These are phyloP conservation scores for Ladona fulva DNA, from an alignment of 1,140 invertebrate species.

Conservation along the genomic window DNA sequence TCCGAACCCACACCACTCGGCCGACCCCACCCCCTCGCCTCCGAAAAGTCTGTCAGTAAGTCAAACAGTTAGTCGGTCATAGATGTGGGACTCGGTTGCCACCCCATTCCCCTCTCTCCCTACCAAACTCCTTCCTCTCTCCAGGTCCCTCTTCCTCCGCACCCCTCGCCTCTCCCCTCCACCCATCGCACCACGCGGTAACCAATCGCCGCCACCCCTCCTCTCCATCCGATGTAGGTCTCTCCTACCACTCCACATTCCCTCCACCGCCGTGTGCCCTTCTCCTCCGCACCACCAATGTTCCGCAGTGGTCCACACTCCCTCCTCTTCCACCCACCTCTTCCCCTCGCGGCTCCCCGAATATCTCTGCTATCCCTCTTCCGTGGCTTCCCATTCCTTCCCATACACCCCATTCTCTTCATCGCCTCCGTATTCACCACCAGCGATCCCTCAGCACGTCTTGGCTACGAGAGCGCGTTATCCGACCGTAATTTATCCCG, in stretches of 20 bases:
- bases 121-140: neutral
- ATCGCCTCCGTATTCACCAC: neutral
- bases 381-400: neutral
- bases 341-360: neutral
- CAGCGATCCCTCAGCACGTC: neutral
- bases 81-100: neutral
- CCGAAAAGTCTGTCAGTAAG: conserved; percentile 8
- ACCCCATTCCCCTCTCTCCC: neutral
- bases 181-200: neutral
- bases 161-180: neutral
- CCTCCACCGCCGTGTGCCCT: neutral
- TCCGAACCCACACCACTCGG: neutral
- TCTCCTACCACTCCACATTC: neutral
- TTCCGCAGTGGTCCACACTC: conserved; percentile 1
- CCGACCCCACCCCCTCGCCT: neutral
- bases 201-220: neutral
- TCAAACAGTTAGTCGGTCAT: conserved; percentile 9
- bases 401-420: neutral
- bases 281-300: neutral
- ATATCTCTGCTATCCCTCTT: neutral
- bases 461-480: neutral
- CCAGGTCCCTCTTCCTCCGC: neutral
- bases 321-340: neutral
- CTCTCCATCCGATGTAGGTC: neutral
- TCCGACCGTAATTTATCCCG: neutral